These are phyloP conservation scores for Cladopsammia gracilis DNA, from an alignment of 64 coral and sea anemone species.

Conservation along the genomic window DNA sequence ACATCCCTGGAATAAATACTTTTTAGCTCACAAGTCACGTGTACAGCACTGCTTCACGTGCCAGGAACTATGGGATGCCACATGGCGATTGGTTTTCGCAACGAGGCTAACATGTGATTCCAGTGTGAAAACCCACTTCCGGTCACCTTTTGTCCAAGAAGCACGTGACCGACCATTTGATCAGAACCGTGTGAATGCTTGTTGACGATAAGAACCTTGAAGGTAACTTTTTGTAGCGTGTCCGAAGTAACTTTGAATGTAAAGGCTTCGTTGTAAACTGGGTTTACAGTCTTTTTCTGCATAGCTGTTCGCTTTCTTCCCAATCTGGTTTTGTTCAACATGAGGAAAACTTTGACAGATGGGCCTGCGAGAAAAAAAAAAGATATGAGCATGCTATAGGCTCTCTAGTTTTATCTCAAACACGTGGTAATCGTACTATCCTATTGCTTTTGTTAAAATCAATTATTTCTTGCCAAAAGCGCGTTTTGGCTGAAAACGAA, in stretches of 20 bases:
- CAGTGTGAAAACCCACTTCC: constrained; percentile 96
- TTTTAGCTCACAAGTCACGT: neutral
- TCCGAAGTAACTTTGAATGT: constrained; percentile 98
- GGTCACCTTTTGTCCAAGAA: constrained; percentile 83
- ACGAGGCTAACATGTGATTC: constrained; percentile 92
- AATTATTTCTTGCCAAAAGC: too few species aligned
- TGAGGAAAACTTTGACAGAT: constrained; percentile 87
- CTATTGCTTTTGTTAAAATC: too few species aligned
- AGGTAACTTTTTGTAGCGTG: constrained; percentile 79
- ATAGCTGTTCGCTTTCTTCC: constrained; percentile 93
- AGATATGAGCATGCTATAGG: neutral
- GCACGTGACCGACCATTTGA: constrained; percentile 87
- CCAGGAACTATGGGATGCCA: constrained; percentile 95
- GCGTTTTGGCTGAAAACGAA: too few species aligned
- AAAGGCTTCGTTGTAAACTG: constrained; percentile 98
- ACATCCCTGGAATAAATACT: neutral
- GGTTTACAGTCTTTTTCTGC: constrained; percentile 87
- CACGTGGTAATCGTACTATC: too few species aligned
- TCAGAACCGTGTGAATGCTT: constrained; percentile 93
- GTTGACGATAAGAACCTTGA: constrained; percentile 87
- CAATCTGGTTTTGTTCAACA: constrained; percentile 86
- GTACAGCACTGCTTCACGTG: neutral
- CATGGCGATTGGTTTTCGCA: constrained; percentile 95
- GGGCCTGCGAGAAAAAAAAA: constrained; percentile 61
- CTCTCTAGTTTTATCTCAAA: too few species aligned